phyloP scores from a whole-genome alignment of 2,888 invertebrate genomes.

The Lamproptera curius region DNA sequence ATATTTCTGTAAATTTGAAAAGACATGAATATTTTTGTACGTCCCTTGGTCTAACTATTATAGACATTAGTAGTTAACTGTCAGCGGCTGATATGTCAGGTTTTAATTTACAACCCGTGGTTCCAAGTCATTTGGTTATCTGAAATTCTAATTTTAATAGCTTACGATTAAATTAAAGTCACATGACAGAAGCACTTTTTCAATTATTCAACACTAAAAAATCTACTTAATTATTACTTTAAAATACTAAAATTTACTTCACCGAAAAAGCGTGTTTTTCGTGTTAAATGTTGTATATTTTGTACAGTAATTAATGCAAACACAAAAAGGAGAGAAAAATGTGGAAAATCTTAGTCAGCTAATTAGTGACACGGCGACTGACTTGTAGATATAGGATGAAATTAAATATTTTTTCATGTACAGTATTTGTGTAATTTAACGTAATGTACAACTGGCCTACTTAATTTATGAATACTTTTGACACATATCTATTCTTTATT shows the following conservation, averaged over 20 bases:
- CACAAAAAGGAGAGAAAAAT: conserved; percentile 19
- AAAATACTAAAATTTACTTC: conserved; percentile 7
- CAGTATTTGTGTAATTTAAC: conserved; percentile 42
- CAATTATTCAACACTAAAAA: no score
- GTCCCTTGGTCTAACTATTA: background rate
- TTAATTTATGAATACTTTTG: conserved; percentile 31
- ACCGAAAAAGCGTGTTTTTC: conserved; percentile 8
- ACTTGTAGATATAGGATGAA: conserved; percentile 41
- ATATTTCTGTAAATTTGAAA: background rate
- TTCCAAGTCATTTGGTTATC: no score
- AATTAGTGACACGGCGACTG: conserved; percentile 35
- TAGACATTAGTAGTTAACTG: background rate
- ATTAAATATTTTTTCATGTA: conserved; percentile 44
- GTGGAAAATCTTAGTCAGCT: conserved; percentile 33
- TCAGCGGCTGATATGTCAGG: no score
- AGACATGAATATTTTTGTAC: background rate
- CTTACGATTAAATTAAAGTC: no score
- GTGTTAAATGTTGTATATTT: conserved; percentile 38
- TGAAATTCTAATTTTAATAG: no score
- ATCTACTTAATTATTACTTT: conserved; percentile 12
- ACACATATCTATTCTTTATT: conserved; percentile 18
- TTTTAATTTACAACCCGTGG: no score
- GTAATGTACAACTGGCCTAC: conserved; percentile 30
- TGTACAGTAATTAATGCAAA: conserved; percentile 36
- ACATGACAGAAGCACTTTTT: no score